A percentile compares a stretch with the other conserved stretches of the same genome.
These are phyloP conservation scores for Aphrophora alni DNA, from an alignment of 2,888 invertebrate genomes.

Conservation along the genomic window DNA sequence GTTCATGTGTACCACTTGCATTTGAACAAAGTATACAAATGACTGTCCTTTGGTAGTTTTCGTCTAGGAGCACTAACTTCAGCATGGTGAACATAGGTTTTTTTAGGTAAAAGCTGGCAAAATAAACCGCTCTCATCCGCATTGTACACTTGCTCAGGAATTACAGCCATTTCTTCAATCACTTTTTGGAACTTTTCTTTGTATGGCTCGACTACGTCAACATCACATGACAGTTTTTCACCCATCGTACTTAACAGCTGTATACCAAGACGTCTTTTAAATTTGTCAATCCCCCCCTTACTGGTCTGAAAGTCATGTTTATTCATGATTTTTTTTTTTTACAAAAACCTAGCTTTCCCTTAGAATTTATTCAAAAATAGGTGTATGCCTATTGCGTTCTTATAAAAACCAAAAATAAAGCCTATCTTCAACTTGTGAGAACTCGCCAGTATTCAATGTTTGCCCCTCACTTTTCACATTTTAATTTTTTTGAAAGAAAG, in stretches of 20 bases:
- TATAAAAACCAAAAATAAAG: constrained; percentile 11
- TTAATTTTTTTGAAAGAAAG: neutral
- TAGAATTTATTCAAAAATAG: constrained; percentile 13
- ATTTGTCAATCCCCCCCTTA: constrained; percentile 8
- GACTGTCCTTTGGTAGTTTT: constrained; percentile 49
- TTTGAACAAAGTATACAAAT: constrained; percentile 53
- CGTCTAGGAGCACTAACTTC: constrained; percentile 49
- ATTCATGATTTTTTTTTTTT: neutral
- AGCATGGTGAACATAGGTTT: constrained; percentile 49
- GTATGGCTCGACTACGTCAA: neutral
- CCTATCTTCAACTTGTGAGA: constrained; percentile 10
- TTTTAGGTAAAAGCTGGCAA: constrained; percentile 14
- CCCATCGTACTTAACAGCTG: too few relatives aligned
- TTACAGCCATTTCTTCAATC: too few relatives aligned
- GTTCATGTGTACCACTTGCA: constrained; percentile 50
- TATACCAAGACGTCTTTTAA: neutral
- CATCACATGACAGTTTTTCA: neutral
- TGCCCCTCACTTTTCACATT: neutral
- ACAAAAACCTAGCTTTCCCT: neutral
- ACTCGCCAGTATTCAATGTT: neutral
- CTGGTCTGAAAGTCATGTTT: neutral
- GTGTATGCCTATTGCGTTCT: neutral
- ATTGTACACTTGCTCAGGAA: too few relatives aligned
- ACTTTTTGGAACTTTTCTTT: too few relatives aligned
- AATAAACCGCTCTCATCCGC: too few relatives aligned